Evolutionary conservation across 1,140 invertebrate genomes (phyloP).

Genomic region (Lasaia peninsularis): DNA sequence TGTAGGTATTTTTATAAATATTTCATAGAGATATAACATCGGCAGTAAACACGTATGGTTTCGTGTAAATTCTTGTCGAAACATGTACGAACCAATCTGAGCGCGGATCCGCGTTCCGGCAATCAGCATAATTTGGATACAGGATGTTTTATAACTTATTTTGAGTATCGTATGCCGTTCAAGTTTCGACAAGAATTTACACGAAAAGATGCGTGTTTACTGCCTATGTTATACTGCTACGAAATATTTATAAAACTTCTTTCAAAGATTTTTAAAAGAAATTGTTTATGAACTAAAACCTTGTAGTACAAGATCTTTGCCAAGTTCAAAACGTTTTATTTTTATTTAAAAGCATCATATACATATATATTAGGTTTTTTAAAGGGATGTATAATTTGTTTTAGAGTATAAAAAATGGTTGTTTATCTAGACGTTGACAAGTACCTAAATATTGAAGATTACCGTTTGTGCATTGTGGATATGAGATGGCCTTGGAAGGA

Average conservation of each 20-base stretch:
- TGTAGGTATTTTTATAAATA: not conserved
- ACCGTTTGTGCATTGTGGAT: not conserved
- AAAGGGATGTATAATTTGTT: slow-evolving; percentile 5
- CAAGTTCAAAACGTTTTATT: not conserved
- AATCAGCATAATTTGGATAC: not conserved
- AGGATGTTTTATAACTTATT: not conserved
- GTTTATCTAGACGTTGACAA: slow-evolving; percentile 8
- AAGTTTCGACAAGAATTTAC: not conserved
- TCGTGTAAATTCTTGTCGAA: not conserved
- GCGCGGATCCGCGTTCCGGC: not conserved
- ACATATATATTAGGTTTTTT: not conserved
- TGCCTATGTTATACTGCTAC: not conserved
- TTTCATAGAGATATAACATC: not conserved
- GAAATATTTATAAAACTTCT: not conserved
- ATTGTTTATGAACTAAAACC: not conserved
- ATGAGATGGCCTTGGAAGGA: not conserved
- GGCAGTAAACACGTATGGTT: not conserved
- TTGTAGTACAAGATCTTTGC: not conserved
- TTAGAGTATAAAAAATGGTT: slow-evolving; percentile 5
- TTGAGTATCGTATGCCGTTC: not conserved
- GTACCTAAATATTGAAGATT: slow-evolving; percentile 1
- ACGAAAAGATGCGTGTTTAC: not conserved
- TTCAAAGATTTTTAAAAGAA: too few species aligned
- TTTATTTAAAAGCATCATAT: slow-evolving; percentile 4
- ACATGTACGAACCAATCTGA: not conserved